Conservation (phyloP, 1,140 invertebrate species). For the Physella acuta region DNA sequence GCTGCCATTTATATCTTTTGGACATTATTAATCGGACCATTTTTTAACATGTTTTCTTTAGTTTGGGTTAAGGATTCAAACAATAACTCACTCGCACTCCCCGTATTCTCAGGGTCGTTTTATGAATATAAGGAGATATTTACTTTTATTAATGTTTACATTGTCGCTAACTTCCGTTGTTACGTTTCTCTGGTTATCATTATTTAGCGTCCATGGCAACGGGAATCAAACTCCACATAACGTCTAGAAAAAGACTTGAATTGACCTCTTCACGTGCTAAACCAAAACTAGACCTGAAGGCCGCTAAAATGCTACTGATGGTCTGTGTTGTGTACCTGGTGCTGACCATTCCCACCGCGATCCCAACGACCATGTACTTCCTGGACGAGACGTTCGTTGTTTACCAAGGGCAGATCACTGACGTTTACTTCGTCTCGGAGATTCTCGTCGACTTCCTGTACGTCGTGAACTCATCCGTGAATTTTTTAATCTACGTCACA, state of each 20-base stretch:
- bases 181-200: neutral
- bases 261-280: neutral
- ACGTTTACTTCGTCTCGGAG: neutral
- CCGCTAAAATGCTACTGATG: conserved; percentile 5
- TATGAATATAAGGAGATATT: neutral
- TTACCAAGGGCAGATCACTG: neutral
- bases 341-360: neutral
- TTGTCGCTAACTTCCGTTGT: neutral
- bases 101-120: neutral
- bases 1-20: neutral
- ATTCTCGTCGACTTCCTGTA: neutral
- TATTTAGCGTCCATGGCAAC: neutral
- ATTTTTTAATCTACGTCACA: conserved; percentile 14
- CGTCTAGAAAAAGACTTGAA: neutral
- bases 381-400: neutral
- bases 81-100: neutral
- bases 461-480: neutral
- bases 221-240: neutral
- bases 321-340: conserved; percentile 1
- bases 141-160: neutral
- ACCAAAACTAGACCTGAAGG: neutral
- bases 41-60: neutral
- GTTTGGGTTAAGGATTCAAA: neutral
- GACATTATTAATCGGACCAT: neutral
- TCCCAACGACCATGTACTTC: neutral